A percentile compares a stretch with the other conserved stretches of the same genome.
phyloP scores from a whole-genome alignment of 2,888 invertebrate species.

The Ormia ochracea region DNA sequence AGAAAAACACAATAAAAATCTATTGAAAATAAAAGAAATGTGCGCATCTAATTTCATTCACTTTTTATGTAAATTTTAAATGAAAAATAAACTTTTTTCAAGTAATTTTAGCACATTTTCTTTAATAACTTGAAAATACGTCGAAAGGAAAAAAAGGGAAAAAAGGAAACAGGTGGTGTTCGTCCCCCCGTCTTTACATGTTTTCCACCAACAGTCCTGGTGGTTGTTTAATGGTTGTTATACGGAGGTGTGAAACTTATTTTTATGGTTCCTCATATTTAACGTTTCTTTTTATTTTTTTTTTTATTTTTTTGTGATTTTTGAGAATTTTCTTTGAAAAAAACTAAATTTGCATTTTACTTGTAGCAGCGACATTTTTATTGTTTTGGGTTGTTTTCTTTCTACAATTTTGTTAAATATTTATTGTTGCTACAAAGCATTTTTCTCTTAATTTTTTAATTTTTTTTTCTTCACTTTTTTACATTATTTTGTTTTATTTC shows the following conservation, averaged over 20 bases:
- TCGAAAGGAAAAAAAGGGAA: conserved; percentile 6
- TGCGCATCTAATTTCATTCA: conserved; percentile 61
- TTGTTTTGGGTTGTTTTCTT: conserved; percentile 50
- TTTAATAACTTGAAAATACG: conserved; percentile 26
- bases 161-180: conserved; percentile 53
- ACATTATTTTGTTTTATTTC: conserved; percentile 21
- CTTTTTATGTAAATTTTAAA: conserved; percentile 59
- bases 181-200: background rate
- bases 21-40: conserved; percentile 54
- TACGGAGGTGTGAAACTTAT: conserved; percentile 61
- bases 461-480: background rate
- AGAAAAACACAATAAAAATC: conserved; percentile 7
- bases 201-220: conserved; percentile 33
- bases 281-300: conserved; percentile 49
- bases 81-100: conserved; percentile 46
- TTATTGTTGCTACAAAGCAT: background rate
- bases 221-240: conserved; percentile 60
- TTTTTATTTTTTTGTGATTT: background rate
- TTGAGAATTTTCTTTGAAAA: conserved; percentile 14
- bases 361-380: conserved; percentile 49
- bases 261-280: conserved; percentile 61
- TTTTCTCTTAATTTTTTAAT: background rate
- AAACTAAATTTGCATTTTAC: conserved; percentile 51
- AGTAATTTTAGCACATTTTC: conserved; percentile 55
- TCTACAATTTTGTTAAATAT: background rate